These are phyloP conservation scores for Coecobrya sp. DNA, from an alignment of 2,888 invertebrate genomes.

Conservation along the genomic window DNA sequence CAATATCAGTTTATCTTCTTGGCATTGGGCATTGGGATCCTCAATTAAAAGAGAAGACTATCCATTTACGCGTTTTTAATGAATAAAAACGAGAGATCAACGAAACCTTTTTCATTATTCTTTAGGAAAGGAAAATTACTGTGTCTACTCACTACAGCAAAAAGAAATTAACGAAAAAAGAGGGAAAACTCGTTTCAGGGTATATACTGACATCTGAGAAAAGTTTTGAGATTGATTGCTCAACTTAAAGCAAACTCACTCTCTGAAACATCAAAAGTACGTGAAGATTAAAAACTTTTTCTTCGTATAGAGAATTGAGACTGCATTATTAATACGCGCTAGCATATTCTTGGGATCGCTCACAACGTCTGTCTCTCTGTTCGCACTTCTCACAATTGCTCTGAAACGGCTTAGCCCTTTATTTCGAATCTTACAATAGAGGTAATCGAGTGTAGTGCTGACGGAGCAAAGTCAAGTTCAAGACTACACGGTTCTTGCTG, in stretches of 20 bases:
- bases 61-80: not conserved
- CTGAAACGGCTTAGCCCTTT: no score
- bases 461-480: no score
- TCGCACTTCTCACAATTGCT: no score
- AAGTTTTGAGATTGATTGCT: conserved; percentile 47
- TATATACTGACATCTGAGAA: conserved; percentile 48
- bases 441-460: no score
- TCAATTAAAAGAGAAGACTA: not conserved
- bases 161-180: conserved; percentile 1
- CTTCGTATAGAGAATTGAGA: not conserved
- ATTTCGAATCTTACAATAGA: no score
- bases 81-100: not conserved
- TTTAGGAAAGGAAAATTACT: not conserved
- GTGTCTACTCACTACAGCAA: not conserved
- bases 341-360: not conserved
- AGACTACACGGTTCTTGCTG: no score
- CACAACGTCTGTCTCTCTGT: no score
- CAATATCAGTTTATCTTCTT: not conserved
- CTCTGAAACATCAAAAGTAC: conserved; percentile 30
- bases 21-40: not conserved
- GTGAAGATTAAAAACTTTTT: conserved; percentile 45
- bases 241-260: conserved; percentile 28
- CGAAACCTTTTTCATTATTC: not conserved
- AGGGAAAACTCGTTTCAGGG: conserved; percentile 8
- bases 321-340: not conserved